Base-by-base conservation (phyloP, 2,797 vertebrate genomes). In the Acipenser transmontanus region DNA sequence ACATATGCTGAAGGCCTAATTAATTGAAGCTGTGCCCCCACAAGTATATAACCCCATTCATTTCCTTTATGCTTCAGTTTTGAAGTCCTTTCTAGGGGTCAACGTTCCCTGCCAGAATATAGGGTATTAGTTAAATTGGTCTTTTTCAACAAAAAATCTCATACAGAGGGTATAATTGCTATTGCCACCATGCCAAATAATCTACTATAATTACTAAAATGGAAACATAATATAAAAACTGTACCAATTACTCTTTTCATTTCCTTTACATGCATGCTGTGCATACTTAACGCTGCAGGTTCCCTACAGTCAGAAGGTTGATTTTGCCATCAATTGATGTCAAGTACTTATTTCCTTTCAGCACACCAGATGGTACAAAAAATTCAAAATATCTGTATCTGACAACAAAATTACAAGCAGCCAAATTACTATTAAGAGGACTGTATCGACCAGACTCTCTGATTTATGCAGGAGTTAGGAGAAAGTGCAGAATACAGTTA, bases 321-420 rank as follows among this genome's bases (percentile, higher is more conserved):
- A 81, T 78, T 70, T 73, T 76, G 81, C 81, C 85, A 84, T 68
- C 1, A 67, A 67, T 66, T 56, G 54, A 0, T 75, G 78, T 76
- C 74, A 78, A 88, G 78, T 65, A 71, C 68, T 81, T 74, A 72
- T 69, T 71, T 80, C 76, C 75, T 83, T 89, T 87, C 89, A 85
- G 66, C 86, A 73, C 78, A 79, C 88, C 92, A 94, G 91, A 93
- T 92, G 91, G 88, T 81, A 77, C 78, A 66, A 77, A 81, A 85
- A 87, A 87, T 87, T 83, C 83, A 84, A 86, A 86, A 73, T 87
- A 87, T 82, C 84, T 82, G 91, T 89, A 82, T 83, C 74, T 84
- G 83, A 90, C 90, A 92, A 88, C 82, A 88, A 89, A 89, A 87
- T 83, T 89, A 91, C 91, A 88, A 88, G 71, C 73, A 75, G 66